These are phyloP conservation scores for Tinea semifulvella DNA, from an alignment of 2,888 invertebrate genomes.

Conservation along the genomic window DNA sequence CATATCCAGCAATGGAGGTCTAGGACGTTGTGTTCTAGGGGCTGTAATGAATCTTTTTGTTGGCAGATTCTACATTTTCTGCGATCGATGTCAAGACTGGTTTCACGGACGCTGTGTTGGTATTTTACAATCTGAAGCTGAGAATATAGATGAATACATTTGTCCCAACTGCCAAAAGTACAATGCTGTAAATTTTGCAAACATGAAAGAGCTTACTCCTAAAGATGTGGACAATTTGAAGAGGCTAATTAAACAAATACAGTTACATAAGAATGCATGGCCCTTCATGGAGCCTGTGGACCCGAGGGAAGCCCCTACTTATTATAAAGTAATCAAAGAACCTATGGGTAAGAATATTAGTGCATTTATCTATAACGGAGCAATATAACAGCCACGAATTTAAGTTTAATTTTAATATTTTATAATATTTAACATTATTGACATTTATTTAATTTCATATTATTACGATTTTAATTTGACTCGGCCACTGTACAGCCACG, in stretches of 20 bases:
- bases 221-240: slow-evolving; percentile 86
- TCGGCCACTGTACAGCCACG: no score
- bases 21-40: no score
- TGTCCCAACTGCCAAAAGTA: slow-evolving; percentile 96
- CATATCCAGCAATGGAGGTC: no score
- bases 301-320: slow-evolving; percentile 94
- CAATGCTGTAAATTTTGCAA: slow-evolving; percentile 87
- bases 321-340: slow-evolving; percentile 94
- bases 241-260: slow-evolving; percentile 87
- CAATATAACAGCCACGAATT: no score
- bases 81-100: slow-evolving; percentile 99
- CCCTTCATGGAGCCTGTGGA: slow-evolving; percentile 98
- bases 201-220: slow-evolving; percentile 83
- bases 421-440: no score
- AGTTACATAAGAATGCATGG: slow-evolving; percentile 96
- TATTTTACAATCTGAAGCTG: slow-evolving; percentile 91
- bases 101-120: slow-evolving; percentile 98
- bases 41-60: no score
- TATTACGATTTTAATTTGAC: no score
- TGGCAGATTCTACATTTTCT: slow-evolving; percentile 98
- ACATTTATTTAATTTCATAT: no score
- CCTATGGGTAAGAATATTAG: slow-evolving; percentile 83
- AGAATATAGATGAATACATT: slow-evolving; percentile 94
- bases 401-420: no score
- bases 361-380: no score